Conservation (phyloP, 2,888 invertebrate species). For the Cybosia mesomella region DNA sequence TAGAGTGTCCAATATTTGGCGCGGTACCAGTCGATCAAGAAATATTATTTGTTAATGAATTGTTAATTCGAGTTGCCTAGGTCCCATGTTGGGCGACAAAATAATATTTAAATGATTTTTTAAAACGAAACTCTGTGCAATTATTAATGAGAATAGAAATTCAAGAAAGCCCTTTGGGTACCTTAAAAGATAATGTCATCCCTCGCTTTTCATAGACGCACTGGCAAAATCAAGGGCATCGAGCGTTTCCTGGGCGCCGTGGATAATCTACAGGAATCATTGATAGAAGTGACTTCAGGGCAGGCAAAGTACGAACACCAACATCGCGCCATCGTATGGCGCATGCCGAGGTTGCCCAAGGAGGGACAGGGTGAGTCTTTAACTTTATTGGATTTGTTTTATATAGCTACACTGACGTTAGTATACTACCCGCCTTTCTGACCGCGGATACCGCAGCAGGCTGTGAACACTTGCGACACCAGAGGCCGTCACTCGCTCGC, state of each 20-base stretch:
- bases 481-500: neutral
- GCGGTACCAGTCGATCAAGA: neutral
- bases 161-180: neutral
- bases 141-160: neutral
- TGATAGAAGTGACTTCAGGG: conserved; percentile 98
- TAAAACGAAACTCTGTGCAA: no score
- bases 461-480: neutral
- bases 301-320: conserved; percentile 99
- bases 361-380: conserved; percentile 95
- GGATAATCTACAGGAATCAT: conserved; percentile 95
- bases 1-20: neutral
- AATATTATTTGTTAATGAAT: no score
- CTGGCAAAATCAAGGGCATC: conserved; percentile 97
- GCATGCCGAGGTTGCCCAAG: conserved; percentile 98
- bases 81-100: conserved; percentile 12
- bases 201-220: conserved; percentile 85
- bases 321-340: conserved; percentile 98
- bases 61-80: neutral
- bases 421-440: neutral
- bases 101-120: neutral
- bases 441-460: neutral
- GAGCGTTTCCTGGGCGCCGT: conserved; percentile 97
- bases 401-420: neutral
- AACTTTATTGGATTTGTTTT: neutral
- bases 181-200: neutral